phyloP scores from a whole-genome alignment of 2,797 vertebrate genomes.

The Buphagus erythrorhynchus region DNA sequence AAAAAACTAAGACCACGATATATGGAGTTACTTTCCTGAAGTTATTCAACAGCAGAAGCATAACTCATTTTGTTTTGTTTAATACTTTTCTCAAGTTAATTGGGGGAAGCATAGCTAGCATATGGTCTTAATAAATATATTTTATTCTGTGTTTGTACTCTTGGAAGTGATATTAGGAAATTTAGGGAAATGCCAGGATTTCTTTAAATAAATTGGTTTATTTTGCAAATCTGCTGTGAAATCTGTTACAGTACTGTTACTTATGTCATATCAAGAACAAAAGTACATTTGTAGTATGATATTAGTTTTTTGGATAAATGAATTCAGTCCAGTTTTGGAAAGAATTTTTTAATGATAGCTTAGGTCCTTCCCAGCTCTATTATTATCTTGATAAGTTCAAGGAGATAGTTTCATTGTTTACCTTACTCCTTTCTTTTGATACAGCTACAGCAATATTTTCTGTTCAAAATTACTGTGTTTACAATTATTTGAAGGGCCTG shows the following conservation, averaged over 20 bases:
- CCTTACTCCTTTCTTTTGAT: not conserved
- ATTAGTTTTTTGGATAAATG: not conserved
- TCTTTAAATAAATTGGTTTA: not conserved
- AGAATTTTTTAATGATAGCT: not conserved
- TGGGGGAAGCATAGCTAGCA: not conserved
- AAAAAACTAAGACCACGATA: not conserved
- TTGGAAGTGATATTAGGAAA: not conserved
- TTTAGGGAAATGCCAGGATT: not conserved
- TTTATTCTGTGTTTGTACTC: not conserved
- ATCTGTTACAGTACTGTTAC: not conserved
- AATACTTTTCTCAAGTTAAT: not conserved
- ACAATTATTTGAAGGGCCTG: not conserved
- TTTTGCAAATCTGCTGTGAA: not conserved
- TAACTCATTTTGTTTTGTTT: not conserved
- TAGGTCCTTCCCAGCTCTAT: not conserved
- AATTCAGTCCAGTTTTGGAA: not conserved
- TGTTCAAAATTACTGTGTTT: not conserved
- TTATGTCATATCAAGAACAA: not conserved
- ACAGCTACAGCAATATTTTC: not conserved
- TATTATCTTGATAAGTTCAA: not conserved
- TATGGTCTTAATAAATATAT: not conserved
- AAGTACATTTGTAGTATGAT: not conserved
- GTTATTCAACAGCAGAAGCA: not conserved
- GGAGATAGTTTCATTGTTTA: not conserved
- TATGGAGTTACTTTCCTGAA: fast-evolving